Conservation (phyloP, 2,888 invertebrate genomes). For the Toxonevra muliebris region DNA sequence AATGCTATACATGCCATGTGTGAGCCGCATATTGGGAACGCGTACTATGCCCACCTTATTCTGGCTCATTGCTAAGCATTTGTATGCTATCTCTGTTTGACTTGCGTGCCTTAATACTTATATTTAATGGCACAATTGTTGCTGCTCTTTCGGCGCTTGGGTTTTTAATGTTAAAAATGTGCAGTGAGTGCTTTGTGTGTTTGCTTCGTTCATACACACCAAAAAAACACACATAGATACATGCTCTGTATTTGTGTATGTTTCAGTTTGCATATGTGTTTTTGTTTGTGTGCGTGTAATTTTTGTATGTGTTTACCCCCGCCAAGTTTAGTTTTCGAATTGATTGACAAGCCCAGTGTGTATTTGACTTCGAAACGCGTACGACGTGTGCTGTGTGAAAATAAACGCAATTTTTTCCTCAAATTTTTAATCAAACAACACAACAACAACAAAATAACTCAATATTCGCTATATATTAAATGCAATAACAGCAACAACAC, state of each 20-base stretch:
- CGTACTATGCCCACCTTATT: no score
- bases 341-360: constrained; percentile 66
- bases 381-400: constrained; percentile 62
- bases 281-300: constrained; percentile 38
- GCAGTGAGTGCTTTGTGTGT: background rate
- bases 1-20: no score
- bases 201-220: background rate
- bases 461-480: background rate
- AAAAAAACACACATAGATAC: constrained; percentile 26
- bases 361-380: constrained; percentile 67
- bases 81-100: no score
- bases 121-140: constrained; percentile 62
- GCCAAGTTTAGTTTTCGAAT: constrained; percentile 58
- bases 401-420: constrained; percentile 30
- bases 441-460: constrained; percentile 16
- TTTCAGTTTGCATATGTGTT: constrained; percentile 26
- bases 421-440: constrained; percentile 29
- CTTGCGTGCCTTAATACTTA: constrained; percentile 26
- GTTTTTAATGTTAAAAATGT: background rate
- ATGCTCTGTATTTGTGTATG: constrained; percentile 31
- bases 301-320: constrained; percentile 53
- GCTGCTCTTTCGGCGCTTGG: constrained; percentile 37
- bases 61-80: no score
- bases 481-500: constrained; percentile 21
- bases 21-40: no score